phyloP scores from a whole-genome alignment of 2,888 invertebrate genomes.

The Cephus rjabovi region DNA sequence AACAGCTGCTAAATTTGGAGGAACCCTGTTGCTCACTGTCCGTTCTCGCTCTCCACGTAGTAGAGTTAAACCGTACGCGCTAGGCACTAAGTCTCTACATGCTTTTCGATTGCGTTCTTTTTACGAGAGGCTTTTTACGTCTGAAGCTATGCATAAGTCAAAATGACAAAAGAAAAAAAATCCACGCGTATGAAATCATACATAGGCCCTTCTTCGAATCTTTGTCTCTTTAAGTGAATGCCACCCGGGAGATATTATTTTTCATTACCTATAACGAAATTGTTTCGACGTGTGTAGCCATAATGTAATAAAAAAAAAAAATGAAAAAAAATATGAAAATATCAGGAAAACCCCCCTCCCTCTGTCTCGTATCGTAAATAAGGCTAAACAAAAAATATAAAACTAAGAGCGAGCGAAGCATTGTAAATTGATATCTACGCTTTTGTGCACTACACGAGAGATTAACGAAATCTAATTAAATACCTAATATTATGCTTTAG shows the following conservation, averaged over 20 bases:
- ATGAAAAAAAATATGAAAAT: slow-evolving; percentile 13
- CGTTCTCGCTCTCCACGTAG: slow-evolving; percentile 41
- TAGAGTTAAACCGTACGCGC: slow-evolving; percentile 31
- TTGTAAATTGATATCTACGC: slow-evolving; percentile 42
- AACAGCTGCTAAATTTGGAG: slow-evolving; percentile 15
- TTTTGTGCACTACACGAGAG: slow-evolving; percentile 43
- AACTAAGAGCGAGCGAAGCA: slow-evolving; percentile 27
- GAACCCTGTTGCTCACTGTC: slow-evolving; percentile 41
- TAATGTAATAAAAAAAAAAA: slow-evolving; percentile 23
- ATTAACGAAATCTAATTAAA: slow-evolving; percentile 37
- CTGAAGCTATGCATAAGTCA: slow-evolving; percentile 13
- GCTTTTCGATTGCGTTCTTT: slow-evolving; percentile 32
- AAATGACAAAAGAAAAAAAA: neutral
- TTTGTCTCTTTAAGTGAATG: slow-evolving; percentile 17
- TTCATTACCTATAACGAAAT: slow-evolving; percentile 21
- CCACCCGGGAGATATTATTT: slow-evolving; percentile 34
- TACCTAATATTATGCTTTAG: slow-evolving; percentile 39
- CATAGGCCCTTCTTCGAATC: slow-evolving; percentile 20
- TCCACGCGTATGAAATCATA: neutral
- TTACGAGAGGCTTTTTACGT: slow-evolving; percentile 27
- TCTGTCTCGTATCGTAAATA: slow-evolving; percentile 14
- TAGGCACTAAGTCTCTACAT: slow-evolving; percentile 22
- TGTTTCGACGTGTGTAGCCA: slow-evolving; percentile 21
- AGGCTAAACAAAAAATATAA: neutral
- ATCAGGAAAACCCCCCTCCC: neutral